Evolutionary conservation across 2,888 invertebrate genomes (phyloP), one percentile per base, ranked within the genome.

Genomic region (Mesopsocus fuscifrons): DNA sequence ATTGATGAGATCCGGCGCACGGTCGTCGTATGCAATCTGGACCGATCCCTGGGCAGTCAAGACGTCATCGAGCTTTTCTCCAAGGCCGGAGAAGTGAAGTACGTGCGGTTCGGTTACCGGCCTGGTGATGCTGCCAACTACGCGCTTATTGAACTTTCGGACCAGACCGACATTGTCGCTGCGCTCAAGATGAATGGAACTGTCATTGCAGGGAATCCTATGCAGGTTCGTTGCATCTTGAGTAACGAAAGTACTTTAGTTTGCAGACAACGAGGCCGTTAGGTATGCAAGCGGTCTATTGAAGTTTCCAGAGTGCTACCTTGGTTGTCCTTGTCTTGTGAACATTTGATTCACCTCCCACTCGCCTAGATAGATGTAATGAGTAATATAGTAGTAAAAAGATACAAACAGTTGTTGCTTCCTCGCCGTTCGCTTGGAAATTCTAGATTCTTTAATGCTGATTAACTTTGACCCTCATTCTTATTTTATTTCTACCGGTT

Each of bases 1-100:
- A 83, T 94, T 46, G 95, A 99, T 61, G 97, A 98, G 64, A 91
- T 95, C 20, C 72, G 98, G 20, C 71, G 98, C 48, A 99, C 98
- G 0, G 67, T 95, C 6, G 69, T 92, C 44, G 73, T 92, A 2
- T 72, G 82, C 42, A 88, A 92, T 57, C 70, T 91, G 22, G 77
- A 81, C 47, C 61, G 74, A 18, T 65, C 74, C 47, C 73, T 78
- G 5, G 59, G 64, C 4, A 68, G 82, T 3, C 84, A 92, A 48
- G 83, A 89, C 53, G 63, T 97, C n/a, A 72, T 94, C 56, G 81
- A 84, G 46, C 83, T 83, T 59, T 91, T 97, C 58, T 71, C 75
- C 44, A 71, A 72, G 50, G 83, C 82, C 34, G 91, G 88, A 11
- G 94, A 98, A 65, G 85, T 98, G 1, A 97, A 95, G 60, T 98